Evolutionary conservation across 2,888 invertebrate species (phyloP).

Genomic region (Trilocha varians): DNA sequence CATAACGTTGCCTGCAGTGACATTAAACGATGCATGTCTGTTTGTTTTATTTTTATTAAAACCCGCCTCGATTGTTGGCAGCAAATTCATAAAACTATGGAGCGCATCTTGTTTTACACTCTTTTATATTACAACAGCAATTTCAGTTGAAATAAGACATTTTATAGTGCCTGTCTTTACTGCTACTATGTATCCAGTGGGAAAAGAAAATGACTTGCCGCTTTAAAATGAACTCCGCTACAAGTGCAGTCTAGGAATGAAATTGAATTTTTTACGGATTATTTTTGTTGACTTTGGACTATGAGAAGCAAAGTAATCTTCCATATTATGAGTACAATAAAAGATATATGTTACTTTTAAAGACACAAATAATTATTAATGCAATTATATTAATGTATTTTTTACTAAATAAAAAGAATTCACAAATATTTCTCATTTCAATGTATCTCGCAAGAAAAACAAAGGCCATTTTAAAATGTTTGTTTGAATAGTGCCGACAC

Average conservation of each 20-base stretch:
- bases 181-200: slow-evolving; percentile 14
- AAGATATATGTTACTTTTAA: too few species aligned
- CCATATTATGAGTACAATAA: too few species aligned
- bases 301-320: too few species aligned
- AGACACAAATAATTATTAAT: too few species aligned
- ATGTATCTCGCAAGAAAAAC: background rate
- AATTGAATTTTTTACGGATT: background rate
- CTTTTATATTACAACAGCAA: slow-evolving; percentile 53
- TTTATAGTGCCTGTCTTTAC: slow-evolving; percentile 31
- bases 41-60: slow-evolving; percentile 40
- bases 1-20: slow-evolving; percentile 53
- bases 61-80: slow-evolving; percentile 61
- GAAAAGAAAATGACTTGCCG: slow-evolving; percentile 23
- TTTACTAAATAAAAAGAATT: too few species aligned
- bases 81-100: slow-evolving; percentile 61
- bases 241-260: background rate
- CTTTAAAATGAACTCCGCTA: slow-evolving; percentile 11
- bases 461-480: background rate
- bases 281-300: too few species aligned
- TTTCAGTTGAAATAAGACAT: slow-evolving; percentile 36
- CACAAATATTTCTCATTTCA: too few species aligned
- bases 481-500: background rate
- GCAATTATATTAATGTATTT: too few species aligned
- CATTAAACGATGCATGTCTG: slow-evolving; percentile 60
- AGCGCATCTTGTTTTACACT: slow-evolving; percentile 54